A percentile compares a stretch with the other conserved stretches of the same genome.
Evolutionary conservation across 2,888 invertebrate species (phyloP).

Genomic region (Perizoma flavofasciatum): DNA sequence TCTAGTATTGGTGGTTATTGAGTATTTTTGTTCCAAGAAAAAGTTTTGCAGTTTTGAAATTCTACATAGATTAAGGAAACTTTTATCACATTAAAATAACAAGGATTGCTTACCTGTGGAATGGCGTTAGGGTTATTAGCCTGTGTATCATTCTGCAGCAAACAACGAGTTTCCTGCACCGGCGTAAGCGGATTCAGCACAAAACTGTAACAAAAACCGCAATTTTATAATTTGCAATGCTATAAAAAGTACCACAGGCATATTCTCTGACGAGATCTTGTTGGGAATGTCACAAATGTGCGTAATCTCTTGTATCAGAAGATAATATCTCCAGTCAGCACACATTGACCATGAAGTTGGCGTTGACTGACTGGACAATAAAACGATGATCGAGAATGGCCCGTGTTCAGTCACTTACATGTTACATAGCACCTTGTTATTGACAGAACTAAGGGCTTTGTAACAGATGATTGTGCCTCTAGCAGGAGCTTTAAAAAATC

Average conservation of each 20-base stretch:
- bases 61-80: constrained; percentile 1
- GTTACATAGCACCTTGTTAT: constrained; percentile 20
- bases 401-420: constrained; percentile 21
- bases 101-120: constrained; percentile 82
- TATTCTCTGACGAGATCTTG: constrained; percentile 2
- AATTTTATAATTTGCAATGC: constrained; percentile 23
- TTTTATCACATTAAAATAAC: constrained; percentile 11
- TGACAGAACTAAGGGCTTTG: constrained; percentile 9
- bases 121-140: constrained; percentile 94
- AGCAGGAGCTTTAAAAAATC: no score
- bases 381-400: constrained; percentile 16
- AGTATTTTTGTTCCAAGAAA: no score
- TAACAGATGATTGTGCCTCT: not conserved
- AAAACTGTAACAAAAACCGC: constrained; percentile 86
- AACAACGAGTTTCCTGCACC: constrained; percentile 95
- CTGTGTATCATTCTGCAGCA: constrained; percentile 96
- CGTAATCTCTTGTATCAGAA: constrained; percentile 6
- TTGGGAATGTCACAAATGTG: constrained; percentile 8
- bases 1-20: no score
- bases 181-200: constrained; percentile 96
- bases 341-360: constrained; percentile 7
- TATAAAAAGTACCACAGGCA: constrained; percentile 15
- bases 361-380: constrained; percentile 25
- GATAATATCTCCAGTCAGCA: constrained; percentile 3
- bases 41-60: no score